Percentiles rank a stretch among this genome's conserved stretches.
Evolutionary conservation across 2,888 invertebrate species (phyloP).

Genomic region (Tetranychus truncatus): DNA sequence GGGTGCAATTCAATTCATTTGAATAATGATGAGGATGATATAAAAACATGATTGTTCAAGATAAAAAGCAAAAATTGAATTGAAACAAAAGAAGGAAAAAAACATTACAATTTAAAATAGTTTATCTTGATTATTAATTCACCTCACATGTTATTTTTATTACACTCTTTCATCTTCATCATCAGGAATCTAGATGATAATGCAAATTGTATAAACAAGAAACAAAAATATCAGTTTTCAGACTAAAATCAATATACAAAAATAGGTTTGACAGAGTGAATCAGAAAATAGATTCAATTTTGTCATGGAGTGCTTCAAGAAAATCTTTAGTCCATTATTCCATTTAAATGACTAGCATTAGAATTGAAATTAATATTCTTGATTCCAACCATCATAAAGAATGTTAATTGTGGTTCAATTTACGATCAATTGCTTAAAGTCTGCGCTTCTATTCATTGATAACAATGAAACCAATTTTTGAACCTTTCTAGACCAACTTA

Average conservation of each 20-base stretch:
- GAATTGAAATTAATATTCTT: no score
- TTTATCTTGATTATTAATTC: neutral
- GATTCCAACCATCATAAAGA: no score
- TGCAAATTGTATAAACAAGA: neutral
- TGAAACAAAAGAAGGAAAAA: neutral
- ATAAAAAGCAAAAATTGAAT: neutral
- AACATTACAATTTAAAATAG: neutral
- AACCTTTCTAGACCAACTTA: no score
- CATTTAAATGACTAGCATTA: no score
- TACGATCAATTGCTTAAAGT: no score
- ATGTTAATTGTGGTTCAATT: no score
- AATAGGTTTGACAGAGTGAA: neutral
- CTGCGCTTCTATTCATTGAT: no score
- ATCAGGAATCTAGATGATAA: neutral
- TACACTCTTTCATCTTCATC: neutral
- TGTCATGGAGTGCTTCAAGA: no score
- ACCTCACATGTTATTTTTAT: slow-evolving; percentile 1
- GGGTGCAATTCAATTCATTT: neutral
- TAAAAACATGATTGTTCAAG: neutral
- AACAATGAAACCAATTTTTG: no score
- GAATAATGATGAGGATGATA: neutral
- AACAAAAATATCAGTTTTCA: neutral
- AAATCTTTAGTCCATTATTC: no score
- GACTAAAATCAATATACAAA: neutral
- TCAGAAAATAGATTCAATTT: no score